phyloP scores from a whole-genome alignment of 2,888 invertebrate genomes.

The Lasioglossum oenotherae region DNA sequence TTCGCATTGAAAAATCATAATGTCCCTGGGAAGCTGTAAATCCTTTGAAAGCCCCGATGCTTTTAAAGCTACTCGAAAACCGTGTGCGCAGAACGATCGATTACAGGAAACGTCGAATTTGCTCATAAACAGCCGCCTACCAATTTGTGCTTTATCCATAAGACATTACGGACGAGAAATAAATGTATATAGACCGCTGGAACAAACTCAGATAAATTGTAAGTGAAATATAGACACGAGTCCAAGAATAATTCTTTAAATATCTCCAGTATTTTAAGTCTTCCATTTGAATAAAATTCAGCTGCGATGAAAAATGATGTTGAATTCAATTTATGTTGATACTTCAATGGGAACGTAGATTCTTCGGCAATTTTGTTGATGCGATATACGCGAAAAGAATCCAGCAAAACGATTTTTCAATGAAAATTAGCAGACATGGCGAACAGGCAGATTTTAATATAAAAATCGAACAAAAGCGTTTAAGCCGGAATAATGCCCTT shows the following conservation, averaged over 20 bases:
- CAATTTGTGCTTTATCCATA: neutral
- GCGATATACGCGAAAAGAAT: neutral
- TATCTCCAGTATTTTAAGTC: neutral
- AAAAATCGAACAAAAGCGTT: neutral
- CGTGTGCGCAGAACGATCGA: neutral
- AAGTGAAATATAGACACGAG: too few relatives aligned
- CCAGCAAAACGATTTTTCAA: neutral
- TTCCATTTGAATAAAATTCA: neutral
- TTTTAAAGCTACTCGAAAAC: neutral
- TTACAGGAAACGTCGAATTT: neutral
- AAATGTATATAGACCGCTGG: too few relatives aligned
- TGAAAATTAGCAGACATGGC: neutral
- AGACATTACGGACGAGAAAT: neutral
- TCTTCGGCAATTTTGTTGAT: neutral
- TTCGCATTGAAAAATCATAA: slow-evolving; percentile 15
- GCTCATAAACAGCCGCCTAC: neutral
- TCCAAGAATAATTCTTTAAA: neutral
- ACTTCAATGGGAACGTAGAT: neutral
- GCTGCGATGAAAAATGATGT: neutral
- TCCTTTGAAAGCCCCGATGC: neutral
- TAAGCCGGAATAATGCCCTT: slow-evolving; percentile 15
- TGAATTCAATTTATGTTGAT: neutral
- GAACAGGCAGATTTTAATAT: neutral
- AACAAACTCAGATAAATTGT: neutral
- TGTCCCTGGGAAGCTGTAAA: neutral